Conservation (phyloP, 2,797 vertebrate genomes). For the Muscicapa comitata region DNA sequence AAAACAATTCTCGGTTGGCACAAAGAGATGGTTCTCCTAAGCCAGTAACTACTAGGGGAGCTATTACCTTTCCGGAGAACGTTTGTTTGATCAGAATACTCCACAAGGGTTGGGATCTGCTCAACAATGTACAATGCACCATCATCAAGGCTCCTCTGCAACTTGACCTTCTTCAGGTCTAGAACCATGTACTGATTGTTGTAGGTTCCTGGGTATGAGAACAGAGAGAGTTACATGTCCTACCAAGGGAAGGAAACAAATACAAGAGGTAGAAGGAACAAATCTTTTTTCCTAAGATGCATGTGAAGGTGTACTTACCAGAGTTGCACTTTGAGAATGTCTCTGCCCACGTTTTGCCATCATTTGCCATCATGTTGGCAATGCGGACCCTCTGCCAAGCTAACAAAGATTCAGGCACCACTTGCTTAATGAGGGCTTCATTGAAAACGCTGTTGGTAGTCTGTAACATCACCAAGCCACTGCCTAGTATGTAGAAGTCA, state of each 20-base stretch:
- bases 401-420: constrained; percentile 81
- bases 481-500: constrained; percentile 84
- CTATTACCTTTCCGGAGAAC: constrained; percentile 84
- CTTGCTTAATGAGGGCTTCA: constrained; percentile 71
- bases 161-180: constrained; percentile 85
- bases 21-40: neutral
- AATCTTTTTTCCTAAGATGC: neutral
- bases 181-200: constrained; percentile 95
- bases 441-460: constrained; percentile 90
- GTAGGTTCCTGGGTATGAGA: constrained; percentile 82
- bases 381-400: constrained; percentile 92
- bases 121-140: constrained; percentile 88
- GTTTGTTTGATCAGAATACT: constrained; percentile 88
- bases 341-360: constrained; percentile 83
- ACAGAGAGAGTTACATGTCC: neutral
- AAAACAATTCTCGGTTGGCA: neutral
- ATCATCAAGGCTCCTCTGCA: constrained; percentile 74
- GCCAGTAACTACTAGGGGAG: neutral
- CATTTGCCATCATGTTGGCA: constrained; percentile 84
- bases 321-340: constrained; percentile 85
- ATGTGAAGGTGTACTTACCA: constrained; percentile 71
- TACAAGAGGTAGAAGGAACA: neutral
- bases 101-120: constrained; percentile 89
- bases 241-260: neutral
- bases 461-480: constrained; percentile 85